Percentiles rank a stretch among this genome's conserved stretches.
Evolutionary conservation across 2,797 vertebrate genomes (phyloP).

Genomic region (Myotis myotis): DNA sequence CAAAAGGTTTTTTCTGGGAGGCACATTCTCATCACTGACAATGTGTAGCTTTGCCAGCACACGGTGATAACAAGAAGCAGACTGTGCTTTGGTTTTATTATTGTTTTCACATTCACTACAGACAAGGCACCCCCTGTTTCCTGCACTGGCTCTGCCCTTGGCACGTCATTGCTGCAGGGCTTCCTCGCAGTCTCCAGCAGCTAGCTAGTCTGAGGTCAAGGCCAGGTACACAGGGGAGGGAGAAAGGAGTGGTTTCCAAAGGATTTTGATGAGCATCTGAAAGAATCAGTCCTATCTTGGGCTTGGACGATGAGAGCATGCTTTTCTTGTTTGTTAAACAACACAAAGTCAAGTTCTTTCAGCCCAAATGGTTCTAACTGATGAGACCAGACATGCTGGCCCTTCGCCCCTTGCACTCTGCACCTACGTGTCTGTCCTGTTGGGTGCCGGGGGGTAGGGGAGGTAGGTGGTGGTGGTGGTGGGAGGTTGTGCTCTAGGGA

Average conservation of each 20-base stretch:
- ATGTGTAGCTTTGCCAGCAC: neutral
- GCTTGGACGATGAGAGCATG: neutral
- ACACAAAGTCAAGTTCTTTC: neutral
- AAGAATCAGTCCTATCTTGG: neutral
- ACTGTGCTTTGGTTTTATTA: neutral
- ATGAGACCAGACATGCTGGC: neutral
- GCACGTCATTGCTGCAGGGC: neutral
- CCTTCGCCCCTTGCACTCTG: too few species aligned
- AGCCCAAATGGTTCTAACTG: neutral
- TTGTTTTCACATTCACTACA: neutral
- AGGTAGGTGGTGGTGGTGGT: too few species aligned
- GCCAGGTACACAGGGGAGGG: accelerated
- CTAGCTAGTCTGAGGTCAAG: neutral
- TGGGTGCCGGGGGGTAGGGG: accelerated
- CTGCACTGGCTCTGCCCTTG: neutral
- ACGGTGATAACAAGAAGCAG: neutral
- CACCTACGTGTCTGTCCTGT: too few species aligned
- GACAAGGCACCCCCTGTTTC: neutral
- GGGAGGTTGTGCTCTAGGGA: neutral
- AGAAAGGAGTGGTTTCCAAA: neutral
- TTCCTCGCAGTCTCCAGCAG: accelerated
- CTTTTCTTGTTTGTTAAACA: neutral
- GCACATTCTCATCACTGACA: neutral
- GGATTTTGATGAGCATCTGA: neutral
- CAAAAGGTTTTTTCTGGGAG: neutral